A percentile compares a stretch with the other conserved stretches of the same genome.
These are phyloP conservation scores for Platyscapa corneri DNA, from an alignment of 1,140 invertebrate species.

Conservation along the genomic window DNA sequence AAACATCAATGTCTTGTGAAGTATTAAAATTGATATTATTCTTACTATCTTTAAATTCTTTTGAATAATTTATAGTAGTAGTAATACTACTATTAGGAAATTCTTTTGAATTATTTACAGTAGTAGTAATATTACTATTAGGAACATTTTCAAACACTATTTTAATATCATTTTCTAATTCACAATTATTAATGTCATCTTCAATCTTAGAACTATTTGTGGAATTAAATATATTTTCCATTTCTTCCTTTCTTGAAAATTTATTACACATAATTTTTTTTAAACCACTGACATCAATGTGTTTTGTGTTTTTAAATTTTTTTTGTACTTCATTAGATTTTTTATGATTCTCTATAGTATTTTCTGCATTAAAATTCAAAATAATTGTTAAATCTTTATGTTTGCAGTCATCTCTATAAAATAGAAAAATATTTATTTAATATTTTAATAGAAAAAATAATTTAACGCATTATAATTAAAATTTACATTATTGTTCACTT, in stretches of 20 bases:
- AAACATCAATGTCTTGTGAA: background rate
- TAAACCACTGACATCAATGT: background rate
- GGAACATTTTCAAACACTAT: background rate
- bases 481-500: too few relatives aligned
- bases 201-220: background rate
- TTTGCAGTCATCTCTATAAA: conserved; percentile 63
- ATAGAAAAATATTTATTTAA: background rate
- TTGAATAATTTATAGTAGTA: background rate
- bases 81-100: background rate
- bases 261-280: background rate
- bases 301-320: too few relatives aligned
- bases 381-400: conserved; percentile 57
- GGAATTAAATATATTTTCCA: background rate
- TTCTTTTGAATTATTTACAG: background rate
- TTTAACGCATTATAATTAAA: background rate
- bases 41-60: background rate
- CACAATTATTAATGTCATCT: background rate
- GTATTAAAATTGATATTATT: background rate
- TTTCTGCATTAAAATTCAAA: conserved; percentile 19
- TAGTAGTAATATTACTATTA: background rate
- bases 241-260: too few relatives aligned
- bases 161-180: conserved; percentile 13
- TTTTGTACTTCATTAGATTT: background rate
- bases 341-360: background rate
- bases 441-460: background rate